A percentile compares a stretch with the other conserved stretches of the same genome.
Conservation (phyloP, 2,797 vertebrate genomes). For the Enteromius mattozi region DNA sequence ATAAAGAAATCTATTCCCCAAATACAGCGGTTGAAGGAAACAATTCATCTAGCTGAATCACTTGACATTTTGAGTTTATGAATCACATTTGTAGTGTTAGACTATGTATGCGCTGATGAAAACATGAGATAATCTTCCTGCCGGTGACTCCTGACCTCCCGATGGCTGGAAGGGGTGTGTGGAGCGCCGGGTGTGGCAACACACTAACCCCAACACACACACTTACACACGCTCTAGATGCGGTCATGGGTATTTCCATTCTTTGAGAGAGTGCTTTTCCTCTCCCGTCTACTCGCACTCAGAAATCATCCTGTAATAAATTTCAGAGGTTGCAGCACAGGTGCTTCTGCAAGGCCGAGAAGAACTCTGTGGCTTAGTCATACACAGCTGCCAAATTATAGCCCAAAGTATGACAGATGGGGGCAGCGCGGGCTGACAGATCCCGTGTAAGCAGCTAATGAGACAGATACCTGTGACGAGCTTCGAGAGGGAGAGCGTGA, state of each 20-base stretch:
- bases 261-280: slow-evolving; percentile 27
- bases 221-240: slow-evolving; percentile 21
- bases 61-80: slow-evolving; percentile 37
- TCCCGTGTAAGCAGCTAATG: slow-evolving; percentile 42
- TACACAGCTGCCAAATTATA: slow-evolving; percentile 56
- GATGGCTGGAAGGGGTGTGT: slow-evolving; percentile 25
- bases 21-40: slow-evolving; percentile 11
- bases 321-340: slow-evolving; percentile 48
- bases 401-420: slow-evolving; percentile 44
- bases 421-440: slow-evolving; percentile 36
- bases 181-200: background rate
- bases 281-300: background rate
- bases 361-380: slow-evolving; percentile 50
- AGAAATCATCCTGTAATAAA: slow-evolving; percentile 25
- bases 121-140: slow-evolving; percentile 44
- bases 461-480: slow-evolving; percentile 47
- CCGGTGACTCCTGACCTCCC: slow-evolving; percentile 40
- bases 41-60: slow-evolving; percentile 37
- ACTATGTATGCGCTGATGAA: slow-evolving; percentile 1
- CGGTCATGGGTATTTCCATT: slow-evolving; percentile 55
- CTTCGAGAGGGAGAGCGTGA: background rate
- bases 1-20: background rate
- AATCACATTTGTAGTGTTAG: slow-evolving; percentile 35
- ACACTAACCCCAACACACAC: slow-evolving; percentile 33
- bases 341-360: slow-evolving; percentile 45